Percentiles rank a stretch among this genome's conserved stretches.
These are phyloP conservation scores for Clitarchus hookeri DNA, from an alignment of 2,888 invertebrate genomes.

Conservation along the genomic window DNA sequence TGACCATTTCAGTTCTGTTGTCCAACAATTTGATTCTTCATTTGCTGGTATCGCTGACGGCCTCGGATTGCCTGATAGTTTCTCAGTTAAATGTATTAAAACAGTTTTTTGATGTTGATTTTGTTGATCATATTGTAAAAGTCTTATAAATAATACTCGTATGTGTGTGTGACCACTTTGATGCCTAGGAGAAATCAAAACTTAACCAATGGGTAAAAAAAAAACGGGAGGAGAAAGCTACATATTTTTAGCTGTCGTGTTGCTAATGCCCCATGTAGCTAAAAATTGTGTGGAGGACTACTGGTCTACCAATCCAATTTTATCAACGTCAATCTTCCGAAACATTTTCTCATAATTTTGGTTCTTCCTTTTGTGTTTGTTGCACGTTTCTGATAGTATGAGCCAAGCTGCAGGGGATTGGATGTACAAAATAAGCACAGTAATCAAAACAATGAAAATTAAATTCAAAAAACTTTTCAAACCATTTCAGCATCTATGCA, in stretches of 20 bases:
- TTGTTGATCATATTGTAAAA: background rate
- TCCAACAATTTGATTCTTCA: background rate
- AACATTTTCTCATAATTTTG: too few species aligned
- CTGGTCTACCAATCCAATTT: too few species aligned
- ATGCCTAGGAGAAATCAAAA: background rate
- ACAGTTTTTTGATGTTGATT: conserved; percentile 3
- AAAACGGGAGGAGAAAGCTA: background rate
- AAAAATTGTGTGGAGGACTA: background rate
- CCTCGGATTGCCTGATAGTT: background rate
- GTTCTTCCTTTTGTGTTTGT: too few species aligned
- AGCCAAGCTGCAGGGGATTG: too few species aligned
- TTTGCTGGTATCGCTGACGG: background rate
- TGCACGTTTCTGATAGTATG: too few species aligned
- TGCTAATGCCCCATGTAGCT: background rate
- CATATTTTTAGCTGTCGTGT: background rate
- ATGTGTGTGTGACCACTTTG: background rate
- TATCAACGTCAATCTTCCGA: too few species aligned
- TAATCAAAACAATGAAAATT: too few species aligned
- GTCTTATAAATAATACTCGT: background rate
- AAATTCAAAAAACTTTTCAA: too few species aligned
- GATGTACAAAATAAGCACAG: too few species aligned
- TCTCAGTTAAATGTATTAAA: background rate
- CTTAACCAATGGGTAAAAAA: background rate
- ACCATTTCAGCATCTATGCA: too few species aligned
- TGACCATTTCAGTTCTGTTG: background rate